Evolutionary conservation across 1,140 invertebrate species (phyloP).

Genomic region (Aethina tumida): DNA sequence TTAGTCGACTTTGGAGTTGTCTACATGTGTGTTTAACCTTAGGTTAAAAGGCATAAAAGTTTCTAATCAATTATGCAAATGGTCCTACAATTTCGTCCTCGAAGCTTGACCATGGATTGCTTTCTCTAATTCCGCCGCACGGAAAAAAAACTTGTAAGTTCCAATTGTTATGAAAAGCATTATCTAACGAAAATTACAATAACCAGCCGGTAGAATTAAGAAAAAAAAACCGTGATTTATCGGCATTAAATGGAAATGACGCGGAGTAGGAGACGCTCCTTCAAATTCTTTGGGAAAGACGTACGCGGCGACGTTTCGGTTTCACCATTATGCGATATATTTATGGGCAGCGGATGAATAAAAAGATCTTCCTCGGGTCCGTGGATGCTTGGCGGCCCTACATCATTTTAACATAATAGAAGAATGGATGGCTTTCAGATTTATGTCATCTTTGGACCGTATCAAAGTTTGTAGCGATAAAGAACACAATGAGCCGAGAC

Average conservation of each 20-base stretch:
- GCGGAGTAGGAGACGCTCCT: conserved; percentile 5
- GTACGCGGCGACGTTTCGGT: conserved; percentile 16
- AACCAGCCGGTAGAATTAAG: no score
- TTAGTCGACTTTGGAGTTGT: no score
- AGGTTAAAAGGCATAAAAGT: no score
- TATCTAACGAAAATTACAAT: no score
- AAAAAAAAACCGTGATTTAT: no score
- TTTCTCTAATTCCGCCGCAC: no score
- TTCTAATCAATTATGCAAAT: no score
- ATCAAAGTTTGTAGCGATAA: conserved; percentile 30
- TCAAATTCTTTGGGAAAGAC: conserved; percentile 15
- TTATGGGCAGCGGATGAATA: conserved; percentile 26
- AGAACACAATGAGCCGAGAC: conserved; percentile 23
- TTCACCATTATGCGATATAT: conserved; percentile 26
- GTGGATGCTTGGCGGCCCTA: conserved; percentile 25
- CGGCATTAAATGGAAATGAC: conserved; percentile 8
- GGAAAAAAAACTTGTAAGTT: no score
- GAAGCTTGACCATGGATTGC: no score
- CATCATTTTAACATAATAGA: conserved; percentile 34
- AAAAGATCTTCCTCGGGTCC: conserved; percentile 22
- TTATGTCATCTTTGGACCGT: conserved; percentile 34
- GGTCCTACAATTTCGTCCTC: no score
- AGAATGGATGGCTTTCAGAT: conserved; percentile 34
- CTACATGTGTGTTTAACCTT: no score
- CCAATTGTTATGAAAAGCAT: no score